Evolutionary conservation across 2,797 vertebrate genomes (phyloP).

Genomic region (Tarsius wallacei): DNA sequence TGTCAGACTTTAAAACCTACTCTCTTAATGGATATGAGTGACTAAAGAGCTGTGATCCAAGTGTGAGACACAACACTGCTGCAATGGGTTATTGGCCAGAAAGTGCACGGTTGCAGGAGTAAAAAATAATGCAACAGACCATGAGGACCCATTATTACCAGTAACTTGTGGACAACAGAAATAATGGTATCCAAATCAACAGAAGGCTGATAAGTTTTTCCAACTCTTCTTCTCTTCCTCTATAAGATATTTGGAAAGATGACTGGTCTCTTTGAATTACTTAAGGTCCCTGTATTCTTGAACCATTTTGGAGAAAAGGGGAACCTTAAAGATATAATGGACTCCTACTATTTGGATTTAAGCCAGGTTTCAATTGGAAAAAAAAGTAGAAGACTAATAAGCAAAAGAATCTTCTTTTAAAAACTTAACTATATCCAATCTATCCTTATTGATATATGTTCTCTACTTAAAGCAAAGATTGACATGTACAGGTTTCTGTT

Average conservation of each 20-base stretch:
- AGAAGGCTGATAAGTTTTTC: slow-evolving; percentile 1
- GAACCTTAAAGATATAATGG: background rate
- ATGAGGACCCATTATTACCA: background rate
- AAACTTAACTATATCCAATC: background rate
- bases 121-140: background rate
- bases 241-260: slow-evolving; percentile 57
- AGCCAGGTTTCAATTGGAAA: background rate
- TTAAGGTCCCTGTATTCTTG: slow-evolving; percentile 21
- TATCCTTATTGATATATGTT: slow-evolving; percentile 13
- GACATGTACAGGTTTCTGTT: background rate
- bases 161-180: background rate
- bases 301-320: background rate
- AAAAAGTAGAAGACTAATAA: background rate
- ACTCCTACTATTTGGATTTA: background rate
- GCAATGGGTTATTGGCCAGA: background rate
- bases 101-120: background rate
- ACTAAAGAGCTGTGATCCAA: background rate
- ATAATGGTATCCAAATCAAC: background rate
- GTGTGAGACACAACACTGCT: background rate
- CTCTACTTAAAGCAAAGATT: slow-evolving; percentile 22
- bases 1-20: background rate
- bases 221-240: slow-evolving; percentile 16
- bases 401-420: slow-evolving; percentile 29
- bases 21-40: background rate
- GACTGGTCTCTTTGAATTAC: slow-evolving; percentile 19